Conservation (phyloP, 2,797 vertebrate genomes). For the Micrastur ruficollis region DNA sequence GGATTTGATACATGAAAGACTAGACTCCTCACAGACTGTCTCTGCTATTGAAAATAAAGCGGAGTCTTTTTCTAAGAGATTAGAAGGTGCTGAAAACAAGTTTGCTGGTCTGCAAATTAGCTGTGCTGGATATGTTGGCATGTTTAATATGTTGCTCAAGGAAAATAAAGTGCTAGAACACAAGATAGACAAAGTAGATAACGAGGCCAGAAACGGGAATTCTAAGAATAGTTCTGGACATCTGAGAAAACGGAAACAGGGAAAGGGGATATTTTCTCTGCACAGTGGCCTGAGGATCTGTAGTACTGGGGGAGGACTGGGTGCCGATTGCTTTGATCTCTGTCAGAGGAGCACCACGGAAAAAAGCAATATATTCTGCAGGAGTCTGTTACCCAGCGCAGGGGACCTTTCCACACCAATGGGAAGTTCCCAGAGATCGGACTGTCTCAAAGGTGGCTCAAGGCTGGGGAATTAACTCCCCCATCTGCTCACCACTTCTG, state of each 20-base stretch:
- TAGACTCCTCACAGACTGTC: neutral
- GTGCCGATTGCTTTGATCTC: neutral
- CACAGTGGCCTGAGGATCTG: neutral
- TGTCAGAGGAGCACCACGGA: neutral
- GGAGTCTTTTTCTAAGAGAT: conserved; percentile 35
- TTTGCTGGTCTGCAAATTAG: conserved; percentile 52
- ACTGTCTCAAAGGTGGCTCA: neutral
- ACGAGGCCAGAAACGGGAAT: neutral
- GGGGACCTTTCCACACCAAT: neutral
- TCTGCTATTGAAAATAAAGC: conserved; percentile 18
- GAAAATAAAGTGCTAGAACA: conserved; percentile 62
- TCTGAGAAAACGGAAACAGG: neutral
- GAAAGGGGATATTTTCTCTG: neutral
- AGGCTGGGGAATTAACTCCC: neutral
- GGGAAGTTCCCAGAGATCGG: neutral
- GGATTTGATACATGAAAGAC: neutral
- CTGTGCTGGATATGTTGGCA: conserved; percentile 52
- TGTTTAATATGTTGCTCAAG: conserved; percentile 44
- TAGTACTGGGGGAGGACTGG: neutral
- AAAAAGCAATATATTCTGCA: neutral
- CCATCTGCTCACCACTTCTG: neutral
- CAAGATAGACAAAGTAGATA: conserved; percentile 53
- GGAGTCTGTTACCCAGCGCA: neutral
- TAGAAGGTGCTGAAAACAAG: conserved; percentile 62
- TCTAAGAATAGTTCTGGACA: conserved; percentile 2